Evolutionary conservation across 2,113 vertebrate genomes (phyloP), one percentile per base, ranked within the genome.

Genomic region (Rhinichthys klamathensis): DNA sequence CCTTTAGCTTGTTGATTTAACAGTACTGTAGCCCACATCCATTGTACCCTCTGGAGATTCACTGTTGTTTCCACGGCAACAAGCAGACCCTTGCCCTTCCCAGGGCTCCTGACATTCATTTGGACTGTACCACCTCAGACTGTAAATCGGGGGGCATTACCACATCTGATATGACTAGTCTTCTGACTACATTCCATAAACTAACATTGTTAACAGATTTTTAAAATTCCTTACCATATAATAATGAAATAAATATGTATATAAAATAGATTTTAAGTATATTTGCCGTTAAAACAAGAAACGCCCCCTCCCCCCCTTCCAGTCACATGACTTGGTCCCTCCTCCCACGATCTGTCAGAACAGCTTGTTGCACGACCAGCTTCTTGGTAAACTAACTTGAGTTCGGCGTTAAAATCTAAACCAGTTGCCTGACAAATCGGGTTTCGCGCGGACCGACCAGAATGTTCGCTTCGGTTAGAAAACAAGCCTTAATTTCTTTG

Each of bases 61-160:
- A 91, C 90, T 90, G 91, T 90, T 93, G 94, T 95, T 95, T 92
- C 94, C 94, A 90, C 87, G 94, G 94, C 85, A 95, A 95, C 94
- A 92, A 87, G 89, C 91, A 27, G 87, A 91, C 90, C 91, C 91
- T 88, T 84, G 85, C 91, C 89, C 91, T 91, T 89, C 90, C 89
- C 84, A 81, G 83, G 80, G 82, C 88, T 89, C 85, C 90, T 86
- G 91, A 78, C 89, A 89, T 87, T 88, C 87, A 78, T 91, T 78
- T 85, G 91, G 94, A 91, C 76, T 80, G 87, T 92, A 93, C 94
- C 94, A 95, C 21, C 12, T 84, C 63, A 38, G 1, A 67, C 75
- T 63, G 54, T 63, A 81, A 72, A 92, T 87, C 41, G 58, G 6
- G 11, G 16, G 27, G 16, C 2, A 1, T 5, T 10, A 1, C 13